Evolutionary conservation across 2,797 vertebrate species (phyloP), one percentile per base, ranked within the genome.

Genomic region (Syngnathus acus): DNA sequence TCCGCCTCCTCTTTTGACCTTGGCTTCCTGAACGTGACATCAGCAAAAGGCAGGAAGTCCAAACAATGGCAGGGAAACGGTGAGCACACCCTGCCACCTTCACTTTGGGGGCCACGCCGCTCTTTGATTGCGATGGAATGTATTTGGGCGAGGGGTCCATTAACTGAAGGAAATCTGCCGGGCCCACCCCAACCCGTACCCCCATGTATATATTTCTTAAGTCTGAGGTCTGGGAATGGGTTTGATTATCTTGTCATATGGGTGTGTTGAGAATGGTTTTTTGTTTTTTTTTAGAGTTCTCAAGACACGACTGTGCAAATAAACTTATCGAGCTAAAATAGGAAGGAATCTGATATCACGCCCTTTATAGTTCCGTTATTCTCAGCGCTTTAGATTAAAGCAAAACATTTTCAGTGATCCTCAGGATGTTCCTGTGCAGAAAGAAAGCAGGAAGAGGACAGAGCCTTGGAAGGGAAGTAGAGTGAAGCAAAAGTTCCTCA

Each of bases 61-160:
- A 82, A 86, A 92, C 89, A 92, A 91, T 91, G 75, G 86, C 74
- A 86, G 70, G 84, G 87, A 82, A 91, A 89, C 76, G 67, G 72
- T 65, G 75, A 74, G 69, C 61, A 73, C 60, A 4, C 69, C 68
- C 68, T 67, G 37, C 9, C 70, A 81, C 72, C 69, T 72, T 77
- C 55, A 66, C 37, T 65, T 68, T 57, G 39, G 23, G 39, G 26
- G 26, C 47, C 6, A 14, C 55, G 14, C 14, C 26, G 6, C 32
- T 32, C 13, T 32, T 37, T 57, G 26, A 57, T 57, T 57, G 32
- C 55, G 26, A 38, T 57, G 32, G 55, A 38, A 57, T 57, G 55
- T 53, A 43, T 55, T 57, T 57, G 26, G 2, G 11, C 7, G 26
- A 37, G 54, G 54, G 23, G 10, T 14, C 13, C 54, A 14, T 55